phyloP scores from a whole-genome alignment of 2,888 invertebrate species.

The Rhyacophila evoluta region DNA sequence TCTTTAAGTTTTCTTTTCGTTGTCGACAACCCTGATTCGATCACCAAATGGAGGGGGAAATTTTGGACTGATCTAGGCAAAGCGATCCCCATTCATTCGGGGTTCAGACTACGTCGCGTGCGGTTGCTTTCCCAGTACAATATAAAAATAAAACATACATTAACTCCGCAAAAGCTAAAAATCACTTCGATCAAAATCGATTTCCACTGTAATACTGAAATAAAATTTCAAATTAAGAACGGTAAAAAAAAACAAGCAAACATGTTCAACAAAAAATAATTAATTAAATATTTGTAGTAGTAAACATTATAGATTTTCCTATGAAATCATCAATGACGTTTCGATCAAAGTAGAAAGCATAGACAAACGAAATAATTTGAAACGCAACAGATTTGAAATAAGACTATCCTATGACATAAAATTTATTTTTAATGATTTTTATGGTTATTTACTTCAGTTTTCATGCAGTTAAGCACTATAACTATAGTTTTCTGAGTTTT shows the following conservation, averaged over 20 bases:
- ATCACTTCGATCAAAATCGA: neutral
- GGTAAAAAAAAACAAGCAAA: conserved; percentile 2
- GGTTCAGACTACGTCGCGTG: conserved; percentile 36
- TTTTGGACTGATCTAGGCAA: conserved; percentile 19
- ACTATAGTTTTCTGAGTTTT: too few species aligned
- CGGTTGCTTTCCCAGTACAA: conserved; percentile 13
- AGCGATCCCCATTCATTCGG: conserved; percentile 43
- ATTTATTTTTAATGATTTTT: neutral
- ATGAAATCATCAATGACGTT: neutral
- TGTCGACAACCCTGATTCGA: conserved; percentile 33
- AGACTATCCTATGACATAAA: too few species aligned
- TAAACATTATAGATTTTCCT: neutral
- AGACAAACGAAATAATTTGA: neutral
- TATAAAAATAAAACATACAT: neutral
- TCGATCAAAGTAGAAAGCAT: neutral
- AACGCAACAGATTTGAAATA: neutral
- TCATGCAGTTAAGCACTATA: too few species aligned
- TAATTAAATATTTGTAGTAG: neutral
- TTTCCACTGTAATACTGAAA: neutral
- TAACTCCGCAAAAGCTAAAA: neutral
- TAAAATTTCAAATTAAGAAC: neutral
- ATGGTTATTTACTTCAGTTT: neutral
- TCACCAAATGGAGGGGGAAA: neutral
- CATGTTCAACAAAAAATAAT: neutral
- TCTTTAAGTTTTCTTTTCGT: neutral